A percentile compares a stretch with the other conserved stretches of the same genome.
phyloP scores from a whole-genome alignment of 1,140 invertebrate genomes.

The Drosophila nigromelanica region DNA sequence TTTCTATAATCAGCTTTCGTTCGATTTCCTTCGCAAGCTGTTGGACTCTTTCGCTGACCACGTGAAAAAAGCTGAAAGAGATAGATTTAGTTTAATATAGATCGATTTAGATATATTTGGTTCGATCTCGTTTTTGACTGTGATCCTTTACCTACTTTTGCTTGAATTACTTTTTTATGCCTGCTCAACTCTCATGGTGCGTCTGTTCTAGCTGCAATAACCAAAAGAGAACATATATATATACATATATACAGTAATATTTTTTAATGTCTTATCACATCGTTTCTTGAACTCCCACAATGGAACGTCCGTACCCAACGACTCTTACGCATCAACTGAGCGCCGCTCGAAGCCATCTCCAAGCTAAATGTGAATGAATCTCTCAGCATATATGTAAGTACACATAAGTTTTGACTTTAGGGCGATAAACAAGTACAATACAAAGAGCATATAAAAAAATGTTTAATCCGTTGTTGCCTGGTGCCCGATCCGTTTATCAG shows the following conservation, averaged over 20 bases:
- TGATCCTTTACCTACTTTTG: conserved; percentile 9
- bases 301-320: conserved; percentile 58
- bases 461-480: conserved; percentile 72
- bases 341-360: conserved; percentile 24
- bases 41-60: conserved; percentile 28
- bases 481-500: conserved; percentile 62
- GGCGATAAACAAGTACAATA: conserved; percentile 55
- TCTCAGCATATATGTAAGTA: conserved; percentile 4
- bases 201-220: background rate
- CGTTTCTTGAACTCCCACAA: background rate
- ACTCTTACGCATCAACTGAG: conserved; percentile 75
- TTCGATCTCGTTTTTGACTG: no score
- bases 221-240: background rate
- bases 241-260: no score
- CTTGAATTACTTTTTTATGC: conserved; percentile 9
- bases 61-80: conserved; percentile 42
- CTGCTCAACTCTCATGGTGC: conserved; percentile 20
- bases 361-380: conserved; percentile 54
- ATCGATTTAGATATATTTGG: no score
- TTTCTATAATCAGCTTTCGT: conserved; percentile 66
- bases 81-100: background rate
- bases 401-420: conserved; percentile 39
- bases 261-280: conserved; percentile 18
- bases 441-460: conserved; percentile 23
- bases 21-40: conserved; percentile 49